Evolutionary conservation across 1,140 invertebrate species (phyloP), one percentile per base, ranked within the genome.

Genomic region (Drosophila bocqueti): DNA sequence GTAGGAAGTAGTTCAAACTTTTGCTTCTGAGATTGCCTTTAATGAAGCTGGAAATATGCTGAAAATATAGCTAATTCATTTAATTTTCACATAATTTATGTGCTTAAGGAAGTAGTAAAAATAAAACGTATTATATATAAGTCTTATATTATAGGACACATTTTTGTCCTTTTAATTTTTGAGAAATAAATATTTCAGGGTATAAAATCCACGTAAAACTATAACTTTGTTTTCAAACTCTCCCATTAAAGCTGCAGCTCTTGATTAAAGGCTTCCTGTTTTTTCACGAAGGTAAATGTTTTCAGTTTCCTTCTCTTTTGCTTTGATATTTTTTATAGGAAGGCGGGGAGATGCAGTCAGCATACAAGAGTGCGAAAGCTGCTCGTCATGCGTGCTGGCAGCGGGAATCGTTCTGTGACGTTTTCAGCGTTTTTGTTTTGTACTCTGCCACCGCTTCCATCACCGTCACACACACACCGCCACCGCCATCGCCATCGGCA

Each of bases 301-400:
- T 21, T 21, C 31, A 24, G 13, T 36, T 63, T 40, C 47, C 24
- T 40, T 11, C 16, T 36, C 36, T 63, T 55, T 29, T 29, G 21
- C 50, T 34, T 18, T 34, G 4, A 8, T 52, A 34, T 52, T 42
- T 29, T 9, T 49, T 34, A 24, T 16, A 11, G 36, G 9, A 40
- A 55, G 67, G 67, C 18, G 58, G 63, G 45, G 52, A 58, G 43
- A 47, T 71, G 65, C 66, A 73, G 65, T 60, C 65, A 21, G 50
- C 69, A 57, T 57, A 15, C 54, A 58, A 47, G 66, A 73, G 65
- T 73, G 63, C 55, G 42, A 78, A 78, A 78, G 75, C 75, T 78
- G 76, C 76, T 78, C 76, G 76, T 78, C 65, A 78, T 78, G 76
- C 76, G 76, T 78, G 75, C 66, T 78, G 76, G 74, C 75, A 78